These are phyloP conservation scores for Folsomia manolachei DNA, from an alignment of 2,888 invertebrate species.

Conservation along the genomic window DNA sequence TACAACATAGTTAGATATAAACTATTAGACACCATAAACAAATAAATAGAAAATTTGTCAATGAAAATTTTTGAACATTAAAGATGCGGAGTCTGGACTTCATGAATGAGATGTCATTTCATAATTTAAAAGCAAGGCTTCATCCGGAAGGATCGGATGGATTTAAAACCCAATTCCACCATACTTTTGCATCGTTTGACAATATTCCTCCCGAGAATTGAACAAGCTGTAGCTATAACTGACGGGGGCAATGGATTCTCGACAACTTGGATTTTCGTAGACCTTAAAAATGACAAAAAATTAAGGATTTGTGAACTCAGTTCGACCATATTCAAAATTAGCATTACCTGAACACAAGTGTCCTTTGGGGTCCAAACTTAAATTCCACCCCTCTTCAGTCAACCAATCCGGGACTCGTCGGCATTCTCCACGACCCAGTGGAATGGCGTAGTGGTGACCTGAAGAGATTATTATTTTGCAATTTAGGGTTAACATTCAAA, in stretches of 20 bases:
- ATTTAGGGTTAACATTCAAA: too few relatives aligned
- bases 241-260: neutral
- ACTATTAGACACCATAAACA: too few relatives aligned
- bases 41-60: too few relatives aligned
- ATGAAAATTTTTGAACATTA: too few relatives aligned
- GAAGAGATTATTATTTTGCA: too few relatives aligned
- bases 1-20: too few relatives aligned
- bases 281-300: too few relatives aligned
- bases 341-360: too few relatives aligned
- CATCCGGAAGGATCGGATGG: neutral
- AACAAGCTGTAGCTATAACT: neutral
- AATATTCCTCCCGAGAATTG: neutral
- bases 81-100: too few relatives aligned
- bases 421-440: neutral
- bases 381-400: neutral
- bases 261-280: neutral
- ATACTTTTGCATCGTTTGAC: neutral
- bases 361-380: neutral
- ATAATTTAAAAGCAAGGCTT: neutral
- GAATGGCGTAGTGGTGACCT: neutral
- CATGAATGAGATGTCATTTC: too few relatives aligned
- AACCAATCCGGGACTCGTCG: neutral
- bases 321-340: too few relatives aligned
- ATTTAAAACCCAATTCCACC: neutral
- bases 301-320: too few relatives aligned